Percentiles rank a stretch among this genome's conserved stretches.
Conservation (phyloP, 2,797 vertebrate genomes). For the Acrossocheilus wenchowensis region DNA sequence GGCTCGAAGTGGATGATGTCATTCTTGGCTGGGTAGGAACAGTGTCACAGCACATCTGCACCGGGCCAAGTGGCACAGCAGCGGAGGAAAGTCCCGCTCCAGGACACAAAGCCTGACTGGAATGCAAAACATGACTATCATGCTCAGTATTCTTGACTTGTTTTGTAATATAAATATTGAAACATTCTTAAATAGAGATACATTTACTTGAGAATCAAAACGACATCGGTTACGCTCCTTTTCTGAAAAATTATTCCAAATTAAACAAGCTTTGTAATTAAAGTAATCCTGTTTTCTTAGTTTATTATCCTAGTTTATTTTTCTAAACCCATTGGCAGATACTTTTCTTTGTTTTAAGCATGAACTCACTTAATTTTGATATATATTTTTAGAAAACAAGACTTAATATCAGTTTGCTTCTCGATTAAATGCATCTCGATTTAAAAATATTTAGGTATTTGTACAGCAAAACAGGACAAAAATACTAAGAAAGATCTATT, state of each 20-base stretch:
- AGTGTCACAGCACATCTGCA: slow-evolving; percentile 52
- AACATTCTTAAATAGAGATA: not conserved
- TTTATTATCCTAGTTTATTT: not conserved
- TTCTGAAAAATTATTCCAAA: not conserved
- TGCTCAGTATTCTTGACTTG: not conserved
- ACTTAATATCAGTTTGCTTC: not conserved
- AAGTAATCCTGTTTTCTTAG: not conserved
- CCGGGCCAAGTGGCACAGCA: not conserved
- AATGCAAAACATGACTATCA: not conserved
- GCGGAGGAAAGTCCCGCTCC: not conserved
- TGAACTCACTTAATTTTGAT: not conserved
- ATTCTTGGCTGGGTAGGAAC: slow-evolving; percentile 31
- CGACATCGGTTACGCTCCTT: not conserved
- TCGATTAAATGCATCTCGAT: not conserved
- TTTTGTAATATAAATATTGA: not conserved
- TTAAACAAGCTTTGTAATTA: not conserved
- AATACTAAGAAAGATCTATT: not conserved
- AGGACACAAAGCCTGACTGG: slow-evolving; percentile 5
- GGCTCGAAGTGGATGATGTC: slow-evolving; percentile 14
- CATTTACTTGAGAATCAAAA: not conserved
- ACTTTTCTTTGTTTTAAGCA: not conserved
- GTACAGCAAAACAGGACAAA: not conserved
- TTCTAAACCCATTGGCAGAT: not conserved
- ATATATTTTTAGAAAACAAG: not conserved
- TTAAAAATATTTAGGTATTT: not conserved